Evolutionary conservation across 2,888 invertebrate genomes (phyloP), one percentile per base, ranked within the genome.

Genomic region (Alviniconcha strummeri): DNA sequence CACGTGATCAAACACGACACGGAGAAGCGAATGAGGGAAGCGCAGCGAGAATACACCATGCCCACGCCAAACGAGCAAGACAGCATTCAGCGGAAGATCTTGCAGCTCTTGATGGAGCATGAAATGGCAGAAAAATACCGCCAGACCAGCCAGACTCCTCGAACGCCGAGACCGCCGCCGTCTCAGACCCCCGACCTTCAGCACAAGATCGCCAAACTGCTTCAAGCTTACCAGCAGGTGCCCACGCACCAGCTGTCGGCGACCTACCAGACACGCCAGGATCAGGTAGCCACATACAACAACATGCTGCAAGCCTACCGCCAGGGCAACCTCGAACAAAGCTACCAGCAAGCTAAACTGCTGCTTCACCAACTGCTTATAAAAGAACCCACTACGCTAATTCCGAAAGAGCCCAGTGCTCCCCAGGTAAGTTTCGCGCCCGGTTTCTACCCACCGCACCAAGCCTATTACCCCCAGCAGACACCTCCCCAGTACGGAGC

Each of bases 251-350:
- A 64, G 55, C 6, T 64, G 64, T 13, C 15, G 60, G 60, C 78
- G 11, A 52, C 3, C 15, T 15, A 78, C 11, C 64, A 78, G 52
- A 78, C 52, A 64, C 64, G 78, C 60, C 78, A 64, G 64, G 78
- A 78, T 19, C 78, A 78, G 64, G 57, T 78, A 11, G 60, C 52
- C 4, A 78, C 78, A 0, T 78, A 78, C 52, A 60, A 64, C 13
- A 57, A 78, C 52, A 78, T 78, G 78, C 78, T 78, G 15, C 78
- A 78, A 52, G 78, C 57, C 7, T 78, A 78, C 15, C 60, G 78
- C 52, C 78, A 78, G 3, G 78, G 78, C 0, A 78, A 78, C 56
- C 36, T 78, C 64, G 15, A 19, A 15, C 78, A 78, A 57, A 78
- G 78, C 13, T 57, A 78, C 64, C 64, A 78, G 64, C 57, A 78